Percentiles rank a stretch among this genome's conserved stretches.
Evolutionary conservation across 2,113 vertebrate genomes (phyloP).

Genomic region (Fulica atra): DNA sequence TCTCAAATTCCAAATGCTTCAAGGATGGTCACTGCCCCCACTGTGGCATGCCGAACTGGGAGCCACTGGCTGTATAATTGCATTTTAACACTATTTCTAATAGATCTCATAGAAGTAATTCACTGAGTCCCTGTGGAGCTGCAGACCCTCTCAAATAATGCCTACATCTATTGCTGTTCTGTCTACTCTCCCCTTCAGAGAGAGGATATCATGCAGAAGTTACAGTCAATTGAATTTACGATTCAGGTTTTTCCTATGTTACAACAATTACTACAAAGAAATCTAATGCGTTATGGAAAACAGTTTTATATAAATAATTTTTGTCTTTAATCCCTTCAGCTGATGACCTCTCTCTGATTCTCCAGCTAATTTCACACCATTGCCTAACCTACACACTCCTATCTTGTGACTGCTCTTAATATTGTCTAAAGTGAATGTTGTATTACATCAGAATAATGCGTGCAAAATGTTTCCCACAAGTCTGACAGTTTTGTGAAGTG

Average conservation of each 20-base stretch:
- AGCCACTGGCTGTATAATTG: not conserved
- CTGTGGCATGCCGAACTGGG: not conserved
- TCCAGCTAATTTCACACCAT: not conserved
- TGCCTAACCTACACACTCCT: not conserved
- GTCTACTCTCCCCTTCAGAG: not conserved
- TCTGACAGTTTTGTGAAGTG: not conserved
- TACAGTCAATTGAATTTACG: not conserved
- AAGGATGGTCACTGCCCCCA: not conserved
- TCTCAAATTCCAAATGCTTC: not conserved
- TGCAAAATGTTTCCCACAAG: not conserved
- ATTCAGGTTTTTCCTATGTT: not conserved
- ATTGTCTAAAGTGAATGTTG: not conserved
- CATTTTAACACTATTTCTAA: not conserved
- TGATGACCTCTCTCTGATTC: not conserved
- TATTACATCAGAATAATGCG: not conserved
- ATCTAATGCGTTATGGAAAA: not conserved
- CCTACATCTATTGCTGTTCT: not conserved
- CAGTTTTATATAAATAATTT: not conserved
- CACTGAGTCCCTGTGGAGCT: not conserved
- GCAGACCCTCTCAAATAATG: not conserved
- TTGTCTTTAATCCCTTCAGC: not conserved
- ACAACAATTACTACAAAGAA: not conserved
- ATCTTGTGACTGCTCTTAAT: not conserved
- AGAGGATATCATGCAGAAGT: not conserved
- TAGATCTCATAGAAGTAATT: not conserved